Evolutionary conservation across 2,113 vertebrate species (phyloP).

Genomic region (Echinops telfairi): DNA sequence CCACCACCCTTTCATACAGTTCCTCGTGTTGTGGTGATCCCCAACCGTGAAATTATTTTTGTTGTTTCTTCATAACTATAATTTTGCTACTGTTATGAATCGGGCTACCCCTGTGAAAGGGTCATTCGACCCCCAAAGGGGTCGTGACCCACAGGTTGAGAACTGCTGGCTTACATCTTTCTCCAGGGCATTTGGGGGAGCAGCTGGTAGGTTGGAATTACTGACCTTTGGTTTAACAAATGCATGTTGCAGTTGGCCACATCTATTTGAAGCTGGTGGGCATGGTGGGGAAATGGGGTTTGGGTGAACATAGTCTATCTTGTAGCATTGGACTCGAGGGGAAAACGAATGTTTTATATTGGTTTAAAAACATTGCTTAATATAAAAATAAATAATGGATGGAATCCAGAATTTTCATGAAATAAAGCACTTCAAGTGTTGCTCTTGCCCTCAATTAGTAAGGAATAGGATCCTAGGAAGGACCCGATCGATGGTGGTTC

Average conservation of each 20-base stretch:
- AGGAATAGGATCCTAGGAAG: not conserved
- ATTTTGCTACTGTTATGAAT: too few relatives aligned
- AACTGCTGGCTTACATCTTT: too few relatives aligned
- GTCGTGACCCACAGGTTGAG: too few relatives aligned
- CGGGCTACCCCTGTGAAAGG: too few relatives aligned
- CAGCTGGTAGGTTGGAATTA: too few relatives aligned
- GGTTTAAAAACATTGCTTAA: slow-evolving; percentile 33
- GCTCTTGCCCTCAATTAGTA: not conserved
- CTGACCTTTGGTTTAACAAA: too few relatives aligned
- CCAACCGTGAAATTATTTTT: too few relatives aligned
- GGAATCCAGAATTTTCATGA: not conserved
- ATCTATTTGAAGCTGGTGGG: not conserved
- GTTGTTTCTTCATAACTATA: too few relatives aligned
- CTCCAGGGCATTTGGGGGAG: too few relatives aligned
- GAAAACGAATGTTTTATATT: slow-evolving; percentile 8
- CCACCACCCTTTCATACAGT: too few relatives aligned
- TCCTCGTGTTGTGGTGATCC: too few relatives aligned
- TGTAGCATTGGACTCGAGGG: not conserved
- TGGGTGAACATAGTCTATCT: not conserved
- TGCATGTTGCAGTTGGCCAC: not conserved
- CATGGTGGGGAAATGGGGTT: not conserved
- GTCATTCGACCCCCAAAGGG: too few relatives aligned
- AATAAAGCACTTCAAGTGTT: slow-evolving; percentile 10
- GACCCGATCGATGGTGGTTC: not conserved
- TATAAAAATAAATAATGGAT: not conserved